These are phyloP conservation scores for Mythimna loreyi DNA, from an alignment of 2,888 invertebrate species.

Conservation along the genomic window DNA sequence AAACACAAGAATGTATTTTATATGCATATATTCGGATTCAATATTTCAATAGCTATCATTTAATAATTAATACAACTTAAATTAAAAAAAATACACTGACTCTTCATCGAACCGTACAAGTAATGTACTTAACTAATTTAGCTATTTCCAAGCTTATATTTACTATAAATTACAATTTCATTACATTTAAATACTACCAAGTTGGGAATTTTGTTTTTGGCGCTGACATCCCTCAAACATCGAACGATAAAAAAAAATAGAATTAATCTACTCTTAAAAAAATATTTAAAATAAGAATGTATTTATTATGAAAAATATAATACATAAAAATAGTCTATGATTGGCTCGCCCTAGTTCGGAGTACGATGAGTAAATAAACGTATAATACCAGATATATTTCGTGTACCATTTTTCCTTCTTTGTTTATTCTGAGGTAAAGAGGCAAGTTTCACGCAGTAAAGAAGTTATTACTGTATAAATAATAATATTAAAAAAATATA, in stretches of 20 bases:
- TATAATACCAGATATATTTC: not conserved
- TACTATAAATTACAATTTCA: slow-evolving; percentile 89
- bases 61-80: slow-evolving; percentile 87
- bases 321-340: slow-evolving; percentile 13
- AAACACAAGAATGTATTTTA: slow-evolving; percentile 83
- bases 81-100: slow-evolving; percentile 88
- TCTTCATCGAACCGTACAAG: slow-evolving; percentile 82
- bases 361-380: slow-evolving; percentile 5
- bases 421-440: not conserved
- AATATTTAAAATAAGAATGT: slow-evolving; percentile 22
- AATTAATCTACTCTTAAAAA: slow-evolving; percentile 30
- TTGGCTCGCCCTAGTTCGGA: slow-evolving; percentile 16
- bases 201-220: slow-evolving; percentile 52
- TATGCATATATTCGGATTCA: slow-evolving; percentile 90
- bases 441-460: slow-evolving; percentile 6
- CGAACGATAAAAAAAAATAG: slow-evolving; percentile 39
- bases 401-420: not conserved
- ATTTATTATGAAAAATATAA: slow-evolving; percentile 23
- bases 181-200: slow-evolving; percentile 82
- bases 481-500: not conserved
- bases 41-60: slow-evolving; percentile 89
- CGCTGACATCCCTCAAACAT: slow-evolving; percentile 60
- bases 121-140: slow-evolving; percentile 84
- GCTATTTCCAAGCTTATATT: slow-evolving; percentile 88
- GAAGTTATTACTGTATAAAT: not conserved